Evolutionary conservation across 2,888 invertebrate species (phyloP).

Genomic region (Eucriotettix oculatus): DNA sequence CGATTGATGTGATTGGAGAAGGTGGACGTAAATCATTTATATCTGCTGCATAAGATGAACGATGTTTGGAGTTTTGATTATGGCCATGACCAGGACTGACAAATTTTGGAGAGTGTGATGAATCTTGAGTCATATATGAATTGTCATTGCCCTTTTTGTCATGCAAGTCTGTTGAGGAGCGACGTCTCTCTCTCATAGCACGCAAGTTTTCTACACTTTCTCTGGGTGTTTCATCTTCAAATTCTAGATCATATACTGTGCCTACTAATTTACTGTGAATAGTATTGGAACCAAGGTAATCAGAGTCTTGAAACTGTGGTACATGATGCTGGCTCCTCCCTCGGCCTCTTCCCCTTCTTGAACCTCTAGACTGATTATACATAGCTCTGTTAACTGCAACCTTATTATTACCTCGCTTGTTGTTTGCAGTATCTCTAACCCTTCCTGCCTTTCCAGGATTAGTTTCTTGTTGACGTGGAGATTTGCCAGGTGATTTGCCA

Average conservation of each 20-base stretch:
- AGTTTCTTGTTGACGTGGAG: conserved; percentile 28
- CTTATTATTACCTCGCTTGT: conserved; percentile 3
- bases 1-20: background rate
- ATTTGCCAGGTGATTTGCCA: conserved; percentile 49
- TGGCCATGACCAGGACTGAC: conserved; percentile 31
- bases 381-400: conserved; percentile 4
- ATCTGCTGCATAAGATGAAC: conserved; percentile 24
- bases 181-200: conserved; percentile 59
- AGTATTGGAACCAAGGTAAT: conserved; percentile 25
- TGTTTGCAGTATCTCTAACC: conserved; percentile 11
- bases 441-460: conserved; percentile 24
- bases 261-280: conserved; percentile 68
- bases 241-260: conserved; percentile 74
- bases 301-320: conserved; percentile 17
- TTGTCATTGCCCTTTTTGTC: conserved; percentile 28
- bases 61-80: conserved; percentile 20
- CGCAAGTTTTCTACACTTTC: conserved; percentile 52
- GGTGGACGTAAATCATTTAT: conserved; percentile 28
- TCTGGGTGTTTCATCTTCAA: conserved; percentile 54
- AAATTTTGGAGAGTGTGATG: conserved; percentile 39
- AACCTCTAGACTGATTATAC: conserved; percentile 24
- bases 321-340: conserved; percentile 15
- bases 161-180: conserved; percentile 56
- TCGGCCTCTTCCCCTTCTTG: conserved; percentile 31
- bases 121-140: conserved; percentile 31